A percentile compares a stretch with the other conserved stretches of the same genome.
Evolutionary conservation across 2,888 invertebrate species (phyloP).

Genomic region (Phortica magna): DNA sequence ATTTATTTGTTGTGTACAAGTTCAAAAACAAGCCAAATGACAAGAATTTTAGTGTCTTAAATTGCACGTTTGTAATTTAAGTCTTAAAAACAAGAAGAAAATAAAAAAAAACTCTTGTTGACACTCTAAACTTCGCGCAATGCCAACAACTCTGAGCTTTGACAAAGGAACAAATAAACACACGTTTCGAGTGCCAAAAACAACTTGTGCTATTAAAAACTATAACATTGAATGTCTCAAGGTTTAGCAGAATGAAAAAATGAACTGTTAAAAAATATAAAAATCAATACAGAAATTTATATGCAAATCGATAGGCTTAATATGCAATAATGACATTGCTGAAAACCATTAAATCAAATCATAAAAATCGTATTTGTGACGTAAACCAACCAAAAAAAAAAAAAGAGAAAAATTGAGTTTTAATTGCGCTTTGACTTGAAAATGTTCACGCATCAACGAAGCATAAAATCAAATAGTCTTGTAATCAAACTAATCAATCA

Average conservation of each 20-base stretch:
- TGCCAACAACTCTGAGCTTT: slow-evolving; percentile 7
- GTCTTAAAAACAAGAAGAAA: not conserved
- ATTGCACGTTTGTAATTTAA: too few relatives aligned
- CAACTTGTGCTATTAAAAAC: not conserved
- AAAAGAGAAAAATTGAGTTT: not conserved
- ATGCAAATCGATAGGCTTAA: too few relatives aligned
- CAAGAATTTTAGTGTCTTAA: not conserved
- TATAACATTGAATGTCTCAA: slow-evolving; percentile 9
- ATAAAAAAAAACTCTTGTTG: not conserved
- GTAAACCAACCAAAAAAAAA: slow-evolving; percentile 1
- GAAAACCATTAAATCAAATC: too few relatives aligned
- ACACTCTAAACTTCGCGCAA: slow-evolving; percentile 4
- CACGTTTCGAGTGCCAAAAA: too few relatives aligned
- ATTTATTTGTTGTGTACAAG: not conserved
- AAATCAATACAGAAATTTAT: too few relatives aligned
- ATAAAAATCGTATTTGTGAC: too few relatives aligned
- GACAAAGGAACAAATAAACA: too few relatives aligned
- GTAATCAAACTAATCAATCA: slow-evolving; percentile 67
- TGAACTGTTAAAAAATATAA: too few relatives aligned
- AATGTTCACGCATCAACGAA: slow-evolving; percentile 47
- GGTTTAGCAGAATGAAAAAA: not conserved
- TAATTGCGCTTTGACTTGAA: slow-evolving; percentile 4
- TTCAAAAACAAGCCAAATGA: not conserved
- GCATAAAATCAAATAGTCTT: slow-evolving; percentile 61
- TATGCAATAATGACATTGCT: too few relatives aligned